These are phyloP conservation scores for Agonopterix subpropinquella DNA, from an alignment of 2,888 invertebrate species.

Conservation along the genomic window DNA sequence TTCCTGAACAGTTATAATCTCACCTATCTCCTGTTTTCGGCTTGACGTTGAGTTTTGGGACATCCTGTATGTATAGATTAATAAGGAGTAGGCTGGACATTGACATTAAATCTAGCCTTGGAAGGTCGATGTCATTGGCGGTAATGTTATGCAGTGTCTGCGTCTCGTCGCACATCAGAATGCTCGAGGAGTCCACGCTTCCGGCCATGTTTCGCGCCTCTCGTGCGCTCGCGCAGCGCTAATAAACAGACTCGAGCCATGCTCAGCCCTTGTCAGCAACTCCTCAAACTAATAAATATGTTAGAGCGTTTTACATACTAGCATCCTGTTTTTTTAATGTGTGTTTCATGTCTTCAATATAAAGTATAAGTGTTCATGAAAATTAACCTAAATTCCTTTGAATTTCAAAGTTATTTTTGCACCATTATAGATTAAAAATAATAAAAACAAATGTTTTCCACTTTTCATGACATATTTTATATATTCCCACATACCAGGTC, in stretches of 20 bases:
- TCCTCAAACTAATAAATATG: neutral
- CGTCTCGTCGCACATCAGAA: conserved; percentile 20
- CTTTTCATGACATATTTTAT: too few relatives aligned
- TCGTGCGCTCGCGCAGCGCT: conserved; percentile 16
- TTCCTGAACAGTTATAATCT: too few relatives aligned
- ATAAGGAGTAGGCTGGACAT: too few relatives aligned
- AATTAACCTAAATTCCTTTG: conserved; percentile 3
- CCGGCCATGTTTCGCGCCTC: conserved; percentile 14
- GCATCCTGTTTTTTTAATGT: conserved; percentile 5
- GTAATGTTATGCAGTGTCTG: neutral
- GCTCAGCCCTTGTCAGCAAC: conserved; percentile 14
- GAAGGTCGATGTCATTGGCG: conserved; percentile 5
- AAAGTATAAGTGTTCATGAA: conserved; percentile 2
- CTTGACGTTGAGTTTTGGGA: too few relatives aligned
- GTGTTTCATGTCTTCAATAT: conserved; percentile 5
- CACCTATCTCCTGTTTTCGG: too few relatives aligned
- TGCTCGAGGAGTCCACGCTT: conserved; percentile 21
- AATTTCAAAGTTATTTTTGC: too few relatives aligned
- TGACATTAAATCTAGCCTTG: too few relatives aligned
- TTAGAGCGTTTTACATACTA: neutral
- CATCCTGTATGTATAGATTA: too few relatives aligned
- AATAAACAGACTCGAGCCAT: conserved; percentile 24
- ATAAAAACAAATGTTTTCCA: too few relatives aligned
- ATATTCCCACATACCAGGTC: too few relatives aligned
- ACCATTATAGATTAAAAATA: too few relatives aligned